Evolutionary conservation across 2,113 vertebrate species (phyloP).

Genomic region (Camarhynchus parvulus): DNA sequence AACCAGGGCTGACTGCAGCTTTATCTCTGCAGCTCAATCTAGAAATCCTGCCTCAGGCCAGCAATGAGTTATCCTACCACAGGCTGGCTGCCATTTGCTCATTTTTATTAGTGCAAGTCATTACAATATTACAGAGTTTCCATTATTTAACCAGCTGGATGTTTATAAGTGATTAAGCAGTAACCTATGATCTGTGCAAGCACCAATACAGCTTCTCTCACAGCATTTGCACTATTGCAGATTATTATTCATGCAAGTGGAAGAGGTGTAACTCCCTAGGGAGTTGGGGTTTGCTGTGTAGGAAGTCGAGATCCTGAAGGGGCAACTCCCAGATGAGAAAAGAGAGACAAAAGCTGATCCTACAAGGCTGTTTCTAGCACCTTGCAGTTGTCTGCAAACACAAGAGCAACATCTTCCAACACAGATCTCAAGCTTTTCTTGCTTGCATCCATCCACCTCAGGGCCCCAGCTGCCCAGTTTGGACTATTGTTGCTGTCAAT

Average conservation of each 20-base stretch:
- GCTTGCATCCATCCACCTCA: not conserved
- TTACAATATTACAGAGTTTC: conserved; percentile 29
- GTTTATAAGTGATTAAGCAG: not conserved
- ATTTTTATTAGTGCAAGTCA: conserved; percentile 61
- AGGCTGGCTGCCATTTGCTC: conserved; percentile 56
- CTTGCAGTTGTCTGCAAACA: not conserved
- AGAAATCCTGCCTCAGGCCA: conserved; percentile 2
- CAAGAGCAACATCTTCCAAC: not conserved
- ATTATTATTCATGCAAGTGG: not conserved
- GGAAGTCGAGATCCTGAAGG: not conserved
- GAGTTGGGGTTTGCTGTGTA: not conserved
- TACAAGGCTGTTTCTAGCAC: not conserved
- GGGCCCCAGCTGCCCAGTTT: not conserved
- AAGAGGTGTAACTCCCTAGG: not conserved
- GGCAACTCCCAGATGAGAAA: not conserved
- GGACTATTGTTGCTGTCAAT: not conserved
- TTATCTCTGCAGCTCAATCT: not conserved
- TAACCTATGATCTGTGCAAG: not conserved
- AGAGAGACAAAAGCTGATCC: not conserved
- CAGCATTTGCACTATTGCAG: not conserved
- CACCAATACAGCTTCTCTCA: not conserved
- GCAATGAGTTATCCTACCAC: conserved; percentile 7
- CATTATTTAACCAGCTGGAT: conserved; percentile 59
- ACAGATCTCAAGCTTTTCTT: not conserved
- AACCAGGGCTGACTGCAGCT: not conserved